Percentiles rank a stretch among this genome's conserved stretches.
phyloP scores from a whole-genome alignment of 2,797 vertebrate genomes.

The Rhinatrema bivittatum region DNA sequence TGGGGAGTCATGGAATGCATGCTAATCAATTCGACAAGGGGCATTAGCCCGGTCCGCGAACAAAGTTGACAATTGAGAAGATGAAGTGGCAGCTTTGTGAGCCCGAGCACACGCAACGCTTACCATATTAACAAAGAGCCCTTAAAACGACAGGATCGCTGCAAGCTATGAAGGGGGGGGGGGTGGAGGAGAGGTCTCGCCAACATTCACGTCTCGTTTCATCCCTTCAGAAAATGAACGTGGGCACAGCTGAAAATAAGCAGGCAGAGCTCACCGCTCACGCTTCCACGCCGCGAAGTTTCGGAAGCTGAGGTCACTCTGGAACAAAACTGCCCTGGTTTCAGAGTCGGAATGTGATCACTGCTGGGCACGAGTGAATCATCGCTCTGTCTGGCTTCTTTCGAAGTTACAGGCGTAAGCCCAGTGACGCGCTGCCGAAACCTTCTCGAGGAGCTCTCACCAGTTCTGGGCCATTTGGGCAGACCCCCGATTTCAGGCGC shows the following conservation, averaged over 20 bases:
- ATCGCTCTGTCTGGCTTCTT: too few relatives aligned
- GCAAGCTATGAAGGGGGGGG: conserved; percentile 3
- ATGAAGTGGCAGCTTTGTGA: conserved; percentile 27
- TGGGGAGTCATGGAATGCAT: neutral
- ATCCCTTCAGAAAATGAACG: neutral
- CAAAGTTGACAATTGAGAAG: neutral
- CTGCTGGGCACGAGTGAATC: too few relatives aligned
- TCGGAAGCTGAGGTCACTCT: conserved; percentile 17
- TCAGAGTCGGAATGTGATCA: too few relatives aligned
- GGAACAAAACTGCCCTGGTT: too few relatives aligned
- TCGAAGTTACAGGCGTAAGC: too few relatives aligned
- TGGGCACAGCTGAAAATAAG: neutral
- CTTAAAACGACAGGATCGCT: conserved; percentile 26
- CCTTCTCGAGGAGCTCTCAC: too few relatives aligned
- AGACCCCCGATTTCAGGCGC: too few relatives aligned
- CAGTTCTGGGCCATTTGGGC: too few relatives aligned
- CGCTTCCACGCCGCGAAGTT: accelerated
- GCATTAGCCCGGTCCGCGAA: conserved; percentile 18
- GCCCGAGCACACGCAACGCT: conserved; percentile 30
- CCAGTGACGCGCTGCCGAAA: too few relatives aligned
- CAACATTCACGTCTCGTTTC: neutral
- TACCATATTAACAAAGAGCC: conserved; percentile 33
- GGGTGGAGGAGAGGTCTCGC: neutral
- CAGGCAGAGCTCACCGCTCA: neutral
- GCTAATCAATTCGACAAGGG: conserved; percentile 44